These are phyloP conservation scores for Calonectris borealis DNA, from an alignment of 2,113 vertebrate genomes.

Conservation along the genomic window DNA sequence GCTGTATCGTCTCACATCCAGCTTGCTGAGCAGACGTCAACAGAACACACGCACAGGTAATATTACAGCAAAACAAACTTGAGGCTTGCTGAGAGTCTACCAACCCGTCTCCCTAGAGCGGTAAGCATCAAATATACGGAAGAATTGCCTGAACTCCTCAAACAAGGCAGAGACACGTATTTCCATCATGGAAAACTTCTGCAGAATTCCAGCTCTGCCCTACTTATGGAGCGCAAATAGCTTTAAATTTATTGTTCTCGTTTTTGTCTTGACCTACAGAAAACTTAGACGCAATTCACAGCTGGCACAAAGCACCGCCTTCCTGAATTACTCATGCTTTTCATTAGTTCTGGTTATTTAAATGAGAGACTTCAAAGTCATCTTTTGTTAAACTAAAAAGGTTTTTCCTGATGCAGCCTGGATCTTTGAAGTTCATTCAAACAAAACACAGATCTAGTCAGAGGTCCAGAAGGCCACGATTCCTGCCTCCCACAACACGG, in stretches of 20 bases:
- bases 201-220: background rate
- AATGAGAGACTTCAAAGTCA: background rate
- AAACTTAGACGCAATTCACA: background rate
- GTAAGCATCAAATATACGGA: background rate
- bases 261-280: background rate
- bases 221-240: background rate
- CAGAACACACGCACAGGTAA: background rate
- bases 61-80: background rate
- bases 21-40: background rate
- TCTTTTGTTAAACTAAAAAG: background rate
- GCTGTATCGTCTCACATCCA: background rate
- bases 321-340: background rate
- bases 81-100: background rate
- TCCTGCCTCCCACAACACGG: background rate
- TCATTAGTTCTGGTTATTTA: background rate
- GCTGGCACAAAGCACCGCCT: background rate
- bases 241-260: background rate
- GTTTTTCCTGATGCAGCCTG: background rate
- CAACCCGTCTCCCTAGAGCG: rapidly evolving
- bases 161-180: background rate
- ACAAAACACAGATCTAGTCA: background rate
- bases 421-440: background rate
- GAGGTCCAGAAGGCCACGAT: background rate
- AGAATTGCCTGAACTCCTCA: background rate
- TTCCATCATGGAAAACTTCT: background rate